Conservation (phyloP, 2,113 vertebrate genomes). For the Cyprinodon tularosa region DNA sequence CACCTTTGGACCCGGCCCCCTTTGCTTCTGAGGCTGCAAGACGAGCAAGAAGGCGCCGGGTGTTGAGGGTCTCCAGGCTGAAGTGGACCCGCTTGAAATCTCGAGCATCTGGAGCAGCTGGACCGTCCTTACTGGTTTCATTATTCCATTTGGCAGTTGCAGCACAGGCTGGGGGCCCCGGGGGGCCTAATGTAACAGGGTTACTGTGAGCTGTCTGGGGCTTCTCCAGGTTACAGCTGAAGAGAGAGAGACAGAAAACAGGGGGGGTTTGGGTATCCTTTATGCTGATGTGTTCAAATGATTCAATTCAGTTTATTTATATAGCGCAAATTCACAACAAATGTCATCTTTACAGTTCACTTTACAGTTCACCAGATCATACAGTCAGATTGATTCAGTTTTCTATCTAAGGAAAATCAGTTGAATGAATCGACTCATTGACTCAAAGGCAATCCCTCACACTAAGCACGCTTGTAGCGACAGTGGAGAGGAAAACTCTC, state of each 20-base stretch:
- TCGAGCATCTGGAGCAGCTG: conserved; percentile 33
- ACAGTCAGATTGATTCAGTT: no score
- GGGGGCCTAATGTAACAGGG: not conserved
- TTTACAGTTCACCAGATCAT: no score
- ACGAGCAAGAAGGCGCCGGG: conserved; percentile 70
- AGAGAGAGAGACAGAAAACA: conserved; percentile 33
- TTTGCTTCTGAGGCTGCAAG: conserved; percentile 45
- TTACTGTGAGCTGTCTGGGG: not conserved
- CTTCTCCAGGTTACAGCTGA: conserved; percentile 75
- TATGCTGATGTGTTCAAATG: no score
- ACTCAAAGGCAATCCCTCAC: no score
- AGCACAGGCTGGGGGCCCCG: not conserved
- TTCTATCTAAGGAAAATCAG: no score
- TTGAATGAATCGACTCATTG: no score
- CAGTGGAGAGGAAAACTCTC: no score
- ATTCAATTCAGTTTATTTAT: no score
- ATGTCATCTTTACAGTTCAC: no score
- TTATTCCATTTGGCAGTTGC: conserved; percentile 54
- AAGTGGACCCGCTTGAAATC: conserved; percentile 80
- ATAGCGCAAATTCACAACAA: no score
- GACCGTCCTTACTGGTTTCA: conserved; percentile 22
- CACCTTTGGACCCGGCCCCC: not conserved
- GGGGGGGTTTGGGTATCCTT: not conserved
- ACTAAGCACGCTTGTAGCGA: no score
- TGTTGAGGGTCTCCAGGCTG: conserved; percentile 80